Conservation (phyloP, 2,888 invertebrate genomes). For the Torymus texanus region DNA sequence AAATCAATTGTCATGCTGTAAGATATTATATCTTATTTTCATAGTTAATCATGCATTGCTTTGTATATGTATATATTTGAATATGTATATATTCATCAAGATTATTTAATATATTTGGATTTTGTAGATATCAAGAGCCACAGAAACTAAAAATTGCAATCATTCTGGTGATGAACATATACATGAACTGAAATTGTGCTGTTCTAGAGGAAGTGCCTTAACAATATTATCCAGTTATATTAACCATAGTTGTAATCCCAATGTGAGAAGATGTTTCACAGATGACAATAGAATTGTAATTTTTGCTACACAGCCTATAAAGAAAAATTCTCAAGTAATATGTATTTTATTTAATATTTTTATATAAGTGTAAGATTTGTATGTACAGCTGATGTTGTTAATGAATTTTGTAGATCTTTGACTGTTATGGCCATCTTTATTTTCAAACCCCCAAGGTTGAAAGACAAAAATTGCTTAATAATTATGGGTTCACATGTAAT, state of each 20-base stretch:
- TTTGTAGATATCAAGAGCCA: too few relatives aligned
- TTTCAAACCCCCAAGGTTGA: too few relatives aligned
- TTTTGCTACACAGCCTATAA: conserved; percentile 8
- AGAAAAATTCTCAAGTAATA: conserved; percentile 6
- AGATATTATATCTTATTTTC: not conserved
- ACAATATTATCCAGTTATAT: not conserved
- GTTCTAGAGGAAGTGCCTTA: not conserved
- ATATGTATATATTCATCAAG: not conserved
- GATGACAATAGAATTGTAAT: conserved; percentile 3
- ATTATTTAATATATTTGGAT: not conserved
- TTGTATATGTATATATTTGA: not conserved
- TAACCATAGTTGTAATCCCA: conserved; percentile 19
- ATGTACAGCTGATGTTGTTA: too few relatives aligned
- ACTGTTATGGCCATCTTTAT: too few relatives aligned
- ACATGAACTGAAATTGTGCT: not conserved
- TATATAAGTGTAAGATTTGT: too few relatives aligned
- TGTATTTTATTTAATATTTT: not conserved
- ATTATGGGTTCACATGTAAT: not conserved
- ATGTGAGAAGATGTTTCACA: conserved; percentile 10
- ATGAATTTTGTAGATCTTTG: too few relatives aligned
- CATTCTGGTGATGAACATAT: not conserved
- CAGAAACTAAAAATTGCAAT: too few relatives aligned
- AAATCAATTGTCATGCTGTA: conserved; percentile 12
- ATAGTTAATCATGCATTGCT: not conserved
- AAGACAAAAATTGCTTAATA: too few relatives aligned